phyloP scores from a whole-genome alignment of 2,888 invertebrate genomes.

The Priocnemis perturbator region DNA sequence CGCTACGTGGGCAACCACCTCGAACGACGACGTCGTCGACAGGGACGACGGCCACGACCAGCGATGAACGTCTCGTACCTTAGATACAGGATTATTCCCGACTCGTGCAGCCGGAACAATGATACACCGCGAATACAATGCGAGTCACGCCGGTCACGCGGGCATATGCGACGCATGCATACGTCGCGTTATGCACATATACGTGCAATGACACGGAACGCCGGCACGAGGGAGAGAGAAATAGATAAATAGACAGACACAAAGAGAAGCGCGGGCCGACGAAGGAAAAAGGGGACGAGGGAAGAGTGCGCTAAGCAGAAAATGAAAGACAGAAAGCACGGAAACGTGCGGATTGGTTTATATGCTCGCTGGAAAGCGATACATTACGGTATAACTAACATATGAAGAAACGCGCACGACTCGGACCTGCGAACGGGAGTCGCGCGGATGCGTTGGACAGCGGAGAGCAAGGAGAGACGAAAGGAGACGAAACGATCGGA shows the following conservation, averaged over 20 bases:
- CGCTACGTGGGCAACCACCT: background rate
- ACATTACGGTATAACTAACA: no score
- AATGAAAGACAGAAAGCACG: constrained; percentile 19
- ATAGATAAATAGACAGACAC: background rate
- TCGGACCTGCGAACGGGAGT: no score
- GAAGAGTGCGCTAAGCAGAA: constrained; percentile 1
- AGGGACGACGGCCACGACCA: background rate
- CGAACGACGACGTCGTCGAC: background rate
- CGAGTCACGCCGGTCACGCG: constrained; percentile 50
- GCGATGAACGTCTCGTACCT: constrained; percentile 16
- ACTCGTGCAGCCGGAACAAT: constrained; percentile 50
- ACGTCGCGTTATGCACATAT: constrained; percentile 12
- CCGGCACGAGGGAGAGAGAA: background rate
- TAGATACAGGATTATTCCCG: constrained; percentile 34
- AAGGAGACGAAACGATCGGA: no score
- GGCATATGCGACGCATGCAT: constrained; percentile 27
- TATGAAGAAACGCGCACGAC: no score
- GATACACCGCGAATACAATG: constrained; percentile 44
- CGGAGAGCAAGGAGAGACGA: no score
- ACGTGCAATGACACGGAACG: constrained; percentile 27
- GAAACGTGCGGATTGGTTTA: background rate
- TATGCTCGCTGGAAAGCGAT: no score
- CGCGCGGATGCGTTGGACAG: no score
- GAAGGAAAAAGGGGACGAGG: constrained; percentile 21
- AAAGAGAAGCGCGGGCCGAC: constrained; percentile 21